phyloP scores from a whole-genome alignment of 92 coral and sea anemone genomes.

The Desmophyllum pertusum region DNA sequence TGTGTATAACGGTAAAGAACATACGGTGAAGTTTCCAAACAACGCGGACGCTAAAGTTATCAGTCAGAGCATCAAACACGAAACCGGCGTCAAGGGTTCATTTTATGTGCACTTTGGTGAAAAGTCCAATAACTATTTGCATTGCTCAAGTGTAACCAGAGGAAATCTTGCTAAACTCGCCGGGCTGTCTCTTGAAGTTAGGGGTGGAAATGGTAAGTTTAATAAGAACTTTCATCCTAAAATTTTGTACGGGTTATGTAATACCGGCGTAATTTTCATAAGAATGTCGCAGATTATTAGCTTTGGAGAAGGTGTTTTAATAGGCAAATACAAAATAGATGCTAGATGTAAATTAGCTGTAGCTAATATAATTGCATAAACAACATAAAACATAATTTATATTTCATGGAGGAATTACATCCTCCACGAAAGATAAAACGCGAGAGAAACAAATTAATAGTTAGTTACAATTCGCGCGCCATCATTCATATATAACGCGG shows the following conservation, averaged over 20 bases:
- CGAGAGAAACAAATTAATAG: too few relatives aligned
- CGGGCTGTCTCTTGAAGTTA: constrained; percentile 63
- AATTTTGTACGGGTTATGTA: not conserved
- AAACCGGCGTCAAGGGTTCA: constrained; percentile 77
- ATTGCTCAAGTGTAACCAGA: constrained; percentile 77
- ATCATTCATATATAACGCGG: too few relatives aligned
- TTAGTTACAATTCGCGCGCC: too few relatives aligned
- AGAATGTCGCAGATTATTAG: not conserved
- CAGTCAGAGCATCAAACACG: constrained; percentile 60
- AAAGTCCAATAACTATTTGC: constrained; percentile 52
- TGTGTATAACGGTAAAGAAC: constrained; percentile 53
- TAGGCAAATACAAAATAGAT: too few relatives aligned
- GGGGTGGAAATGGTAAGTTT: constrained; percentile 87
- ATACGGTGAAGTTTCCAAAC: constrained; percentile 52
- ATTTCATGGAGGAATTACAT: too few relatives aligned
- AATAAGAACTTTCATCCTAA: not conserved
- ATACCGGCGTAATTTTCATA: not conserved
- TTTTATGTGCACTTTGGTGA: constrained; percentile 78
- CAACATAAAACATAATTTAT: too few relatives aligned
- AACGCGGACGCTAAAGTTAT: constrained; percentile 65
- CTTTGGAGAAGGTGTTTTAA: too few relatives aligned
- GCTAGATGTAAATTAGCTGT: too few relatives aligned
- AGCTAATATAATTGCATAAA: too few relatives aligned
- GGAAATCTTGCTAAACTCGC: constrained; percentile 68
- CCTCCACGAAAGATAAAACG: too few relatives aligned